Percentiles rank a stretch among this genome's conserved stretches.
Conservation (phyloP, 1,140 invertebrate genomes). For the Camponotus vicinus region DNA sequence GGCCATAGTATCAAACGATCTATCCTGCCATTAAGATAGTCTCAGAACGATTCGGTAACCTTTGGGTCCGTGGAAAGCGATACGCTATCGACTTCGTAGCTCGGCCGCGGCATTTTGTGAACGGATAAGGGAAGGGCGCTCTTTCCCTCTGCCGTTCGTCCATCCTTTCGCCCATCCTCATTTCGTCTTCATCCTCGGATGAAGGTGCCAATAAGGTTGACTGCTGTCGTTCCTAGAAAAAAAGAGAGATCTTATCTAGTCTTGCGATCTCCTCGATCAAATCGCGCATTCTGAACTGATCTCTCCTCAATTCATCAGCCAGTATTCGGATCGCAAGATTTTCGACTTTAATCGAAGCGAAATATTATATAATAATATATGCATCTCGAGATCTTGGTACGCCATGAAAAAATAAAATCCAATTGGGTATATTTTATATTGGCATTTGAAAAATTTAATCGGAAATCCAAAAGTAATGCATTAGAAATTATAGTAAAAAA, state of each 20-base stretch:
- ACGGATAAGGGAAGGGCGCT: constrained; percentile 73
- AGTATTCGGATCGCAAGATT: not conserved
- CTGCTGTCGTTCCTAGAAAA: constrained; percentile 42
- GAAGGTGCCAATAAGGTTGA: constrained; percentile 66
- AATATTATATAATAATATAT: constrained; percentile 29
- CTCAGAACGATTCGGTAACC: constrained; percentile 87
- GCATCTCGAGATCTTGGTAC: not conserved
- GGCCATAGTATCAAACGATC: constrained; percentile 87
- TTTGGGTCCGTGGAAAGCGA: constrained; percentile 86
- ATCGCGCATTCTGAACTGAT: constrained; percentile 31
- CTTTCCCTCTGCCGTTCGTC: constrained; percentile 65
- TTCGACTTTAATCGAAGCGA: not conserved
- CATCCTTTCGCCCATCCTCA: constrained; percentile 73
- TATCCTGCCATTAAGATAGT: constrained; percentile 87
- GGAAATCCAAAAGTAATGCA: not conserved
- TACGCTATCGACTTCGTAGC: constrained; percentile 85
- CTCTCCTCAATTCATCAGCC: constrained; percentile 52
- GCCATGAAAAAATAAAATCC: not conserved
- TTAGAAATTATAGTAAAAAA: not conserved
- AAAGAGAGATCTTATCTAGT: constrained; percentile 52
- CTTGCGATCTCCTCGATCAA: constrained; percentile 36
- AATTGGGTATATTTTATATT: not conserved
- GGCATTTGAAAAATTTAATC: not conserved
- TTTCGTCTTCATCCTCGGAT: constrained; percentile 73
- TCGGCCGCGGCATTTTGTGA: constrained; percentile 82